Conservation (phyloP, 2,797 vertebrate genomes). For the Notamacropus eugenii region DNA sequence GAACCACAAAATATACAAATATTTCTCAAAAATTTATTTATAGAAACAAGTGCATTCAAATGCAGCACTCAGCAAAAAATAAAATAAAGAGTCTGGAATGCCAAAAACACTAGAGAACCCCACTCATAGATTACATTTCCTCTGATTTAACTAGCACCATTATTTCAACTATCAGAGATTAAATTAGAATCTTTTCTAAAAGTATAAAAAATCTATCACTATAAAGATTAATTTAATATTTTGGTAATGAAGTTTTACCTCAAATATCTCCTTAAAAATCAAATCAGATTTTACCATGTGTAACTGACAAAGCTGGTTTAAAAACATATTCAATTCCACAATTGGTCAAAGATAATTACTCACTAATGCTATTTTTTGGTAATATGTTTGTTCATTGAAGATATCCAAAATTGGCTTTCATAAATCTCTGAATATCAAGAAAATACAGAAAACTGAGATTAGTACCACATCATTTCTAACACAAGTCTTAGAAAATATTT, state of each 20-base stretch:
- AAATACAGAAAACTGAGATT: conserved; percentile 71
- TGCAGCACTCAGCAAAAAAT: conserved; percentile 72
- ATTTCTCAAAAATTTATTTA: conserved; percentile 84
- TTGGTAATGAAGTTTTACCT: conserved; percentile 72
- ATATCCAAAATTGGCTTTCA: conserved; percentile 63
- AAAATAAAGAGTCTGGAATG: conserved; percentile 61
- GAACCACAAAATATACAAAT: conserved; percentile 34
- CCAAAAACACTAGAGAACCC: conserved; percentile 43
- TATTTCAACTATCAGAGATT: conserved; percentile 79
- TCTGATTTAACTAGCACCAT: conserved; percentile 81
- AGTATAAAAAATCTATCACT: conserved; percentile 75
- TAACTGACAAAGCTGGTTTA: conserved; percentile 74
- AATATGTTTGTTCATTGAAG: conserved; percentile 71
- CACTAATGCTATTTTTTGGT: conserved; percentile 66
- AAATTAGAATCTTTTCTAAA: conserved; percentile 65
- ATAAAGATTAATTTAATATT: conserved; percentile 76
- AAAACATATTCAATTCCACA: conserved; percentile 72
- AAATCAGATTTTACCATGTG: conserved; percentile 67
- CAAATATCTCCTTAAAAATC: conserved; percentile 80
- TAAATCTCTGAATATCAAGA: conserved; percentile 75
- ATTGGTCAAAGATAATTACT: conserved; percentile 70
- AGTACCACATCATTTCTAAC: conserved; percentile 78
- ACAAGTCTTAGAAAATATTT: conserved; percentile 82
- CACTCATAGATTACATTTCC: conserved; percentile 60
- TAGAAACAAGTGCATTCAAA: conserved; percentile 77